Evolutionary conservation across 1,140 invertebrate genomes (phyloP), one percentile per base, ranked within the genome.

Genomic region (Nasonia longicornis): DNA sequence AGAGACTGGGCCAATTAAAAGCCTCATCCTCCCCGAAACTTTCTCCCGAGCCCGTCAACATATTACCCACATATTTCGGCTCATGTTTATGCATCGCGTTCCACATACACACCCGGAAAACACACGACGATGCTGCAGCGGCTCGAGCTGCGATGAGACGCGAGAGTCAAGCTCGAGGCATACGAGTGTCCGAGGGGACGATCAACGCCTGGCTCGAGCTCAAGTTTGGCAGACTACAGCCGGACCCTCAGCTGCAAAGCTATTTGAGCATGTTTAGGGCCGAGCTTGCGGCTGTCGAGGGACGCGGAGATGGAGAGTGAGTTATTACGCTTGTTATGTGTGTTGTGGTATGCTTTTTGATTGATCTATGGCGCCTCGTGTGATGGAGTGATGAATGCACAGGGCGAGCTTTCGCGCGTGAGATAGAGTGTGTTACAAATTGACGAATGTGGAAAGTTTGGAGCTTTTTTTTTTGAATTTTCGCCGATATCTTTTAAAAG

Each of bases 181-280:
- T 87, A 20, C 76, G 66, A 1, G 79, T 88, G 8, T 85, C 87
- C 7, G 66, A 45, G 1, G 81, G 63, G 7, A 81, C 86, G n/a
- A 26, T 84, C 14, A 82, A 85, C 45, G 69, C 85, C 3, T 82
- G 81, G 74, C 69, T 86, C n/a, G 84, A 88, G 14, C 79, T 86
- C 26, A 86, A 86, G 79, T 89, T 86, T 22, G 85, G 84, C 14
- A 84, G 82, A 29, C 78, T 89, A 2, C 87, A 86, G 20, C 66
- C 72, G 14, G 89, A 90, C 80, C 75, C 83, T 6, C 78, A 83
- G 70, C 83, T 90, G 2, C 82, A 64, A 11, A 73, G 85, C 26
- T 87, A 87, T 67, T 26, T 89, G 16, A 81, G 87, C 4, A 11
- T 77, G 2, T 84, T 89, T 16, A 86, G 85, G 70, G 78, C 81